Conservation (phyloP, 2,888 invertebrate species). For the Thereva unica region DNA sequence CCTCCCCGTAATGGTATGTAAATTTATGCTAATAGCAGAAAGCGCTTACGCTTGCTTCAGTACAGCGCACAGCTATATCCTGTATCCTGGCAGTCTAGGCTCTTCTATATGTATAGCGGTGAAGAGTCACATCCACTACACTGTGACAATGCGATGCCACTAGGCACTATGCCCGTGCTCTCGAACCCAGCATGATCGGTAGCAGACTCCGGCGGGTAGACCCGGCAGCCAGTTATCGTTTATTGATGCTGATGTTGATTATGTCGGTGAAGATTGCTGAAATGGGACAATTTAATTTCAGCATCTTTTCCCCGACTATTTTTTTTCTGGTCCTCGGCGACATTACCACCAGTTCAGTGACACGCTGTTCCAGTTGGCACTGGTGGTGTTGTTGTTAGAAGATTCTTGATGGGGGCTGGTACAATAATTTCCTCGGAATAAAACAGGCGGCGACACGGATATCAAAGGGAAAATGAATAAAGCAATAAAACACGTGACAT, state of each 20-base stretch:
- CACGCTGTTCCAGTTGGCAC: neutral
- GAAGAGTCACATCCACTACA: no score
- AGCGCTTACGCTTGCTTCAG: conserved; percentile 32
- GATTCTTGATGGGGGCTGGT: no score
- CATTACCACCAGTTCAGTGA: neutral
- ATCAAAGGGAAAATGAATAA: no score
- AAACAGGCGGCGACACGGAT: no score
- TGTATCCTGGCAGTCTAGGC: no score
- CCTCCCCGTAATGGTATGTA: conserved; percentile 36
- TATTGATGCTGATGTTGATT: conserved; percentile 25
- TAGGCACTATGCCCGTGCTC: no score
- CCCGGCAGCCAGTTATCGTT: conserved; percentile 29
- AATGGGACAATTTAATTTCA: conserved; percentile 37
- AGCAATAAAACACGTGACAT: no score
- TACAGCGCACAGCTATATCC: no score
- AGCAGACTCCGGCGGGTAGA: neutral
- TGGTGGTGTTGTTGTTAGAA: neutral
- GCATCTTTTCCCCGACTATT: conserved; percentile 16
- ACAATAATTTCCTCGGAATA: no score
- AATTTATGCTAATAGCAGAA: conserved; percentile 38
- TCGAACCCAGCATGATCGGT: no score
- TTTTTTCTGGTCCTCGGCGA: conserved; percentile 1
- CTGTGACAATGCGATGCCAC: no score
- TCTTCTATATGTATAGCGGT: no score
- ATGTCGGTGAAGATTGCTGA: conserved; percentile 36